phyloP scores from a whole-genome alignment of 2,888 invertebrate species.

The Unio delphinus region DNA sequence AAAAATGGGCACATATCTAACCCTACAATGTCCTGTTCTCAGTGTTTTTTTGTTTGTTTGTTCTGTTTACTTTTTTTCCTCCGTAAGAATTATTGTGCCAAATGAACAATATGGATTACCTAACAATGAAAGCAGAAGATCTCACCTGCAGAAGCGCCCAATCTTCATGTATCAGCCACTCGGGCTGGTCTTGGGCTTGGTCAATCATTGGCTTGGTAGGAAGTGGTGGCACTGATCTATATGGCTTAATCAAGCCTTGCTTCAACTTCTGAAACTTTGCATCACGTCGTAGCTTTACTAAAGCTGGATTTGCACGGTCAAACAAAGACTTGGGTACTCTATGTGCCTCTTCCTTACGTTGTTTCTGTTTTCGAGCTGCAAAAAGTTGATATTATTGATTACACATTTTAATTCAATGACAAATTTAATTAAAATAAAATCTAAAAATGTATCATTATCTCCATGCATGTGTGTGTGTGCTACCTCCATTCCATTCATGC shows the following conservation, averaged over 20 bases:
- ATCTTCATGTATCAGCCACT: conserved; percentile 94
- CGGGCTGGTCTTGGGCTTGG: conserved; percentile 77
- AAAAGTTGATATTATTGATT: neutral
- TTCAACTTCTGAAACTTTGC: conserved; percentile 82
- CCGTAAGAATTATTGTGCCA: too few relatives aligned
- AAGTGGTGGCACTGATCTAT: conserved; percentile 45
- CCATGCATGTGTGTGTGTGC: too few relatives aligned
- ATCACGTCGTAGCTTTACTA: conserved; percentile 84
- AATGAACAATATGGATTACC: too few relatives aligned
- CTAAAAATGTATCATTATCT: too few relatives aligned
- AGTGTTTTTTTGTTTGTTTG: too few relatives aligned
- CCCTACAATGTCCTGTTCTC: too few relatives aligned
- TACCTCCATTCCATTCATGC: too few relatives aligned
- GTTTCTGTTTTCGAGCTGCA: conserved; percentile 69
- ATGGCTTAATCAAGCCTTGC: conserved; percentile 57
- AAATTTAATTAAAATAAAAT: neutral
- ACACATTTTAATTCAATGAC: neutral
- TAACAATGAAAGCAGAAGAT: too few relatives aligned
- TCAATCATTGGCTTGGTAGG: conserved; percentile 52
- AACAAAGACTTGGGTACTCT: conserved; percentile 87
- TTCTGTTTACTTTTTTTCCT: too few relatives aligned
- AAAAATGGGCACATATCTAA: too few relatives aligned
- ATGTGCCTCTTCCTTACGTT: conserved; percentile 81
- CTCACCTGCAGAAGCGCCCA: conserved; percentile 80
- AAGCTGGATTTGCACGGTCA: conserved; percentile 83